A percentile compares a stretch with the other conserved stretches of the same genome.
These are phyloP conservation scores for Neomonachus schauinslandi DNA, from an alignment of 2,113 vertebrate species.

Conservation along the genomic window DNA sequence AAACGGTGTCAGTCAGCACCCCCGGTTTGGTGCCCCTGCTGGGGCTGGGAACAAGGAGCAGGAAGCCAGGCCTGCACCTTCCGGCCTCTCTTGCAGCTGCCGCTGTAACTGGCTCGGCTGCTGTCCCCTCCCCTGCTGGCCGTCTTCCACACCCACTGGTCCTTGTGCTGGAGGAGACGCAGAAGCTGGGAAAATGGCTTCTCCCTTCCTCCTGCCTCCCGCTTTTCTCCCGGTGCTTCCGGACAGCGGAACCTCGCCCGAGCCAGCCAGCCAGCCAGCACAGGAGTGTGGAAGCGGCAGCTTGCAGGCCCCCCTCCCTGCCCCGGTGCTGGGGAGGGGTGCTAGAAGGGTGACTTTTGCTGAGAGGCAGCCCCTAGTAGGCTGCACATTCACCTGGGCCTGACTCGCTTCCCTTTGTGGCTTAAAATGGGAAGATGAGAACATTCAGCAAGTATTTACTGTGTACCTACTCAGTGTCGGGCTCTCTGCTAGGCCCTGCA, in stretches of 20 bases:
- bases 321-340: background rate
- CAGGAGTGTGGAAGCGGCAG: background rate
- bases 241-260: background rate
- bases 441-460: background rate
- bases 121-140: background rate
- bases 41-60: background rate
- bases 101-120: background rate
- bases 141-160: background rate
- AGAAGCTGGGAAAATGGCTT: background rate
- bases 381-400: background rate
- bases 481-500: background rate
- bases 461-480: background rate
- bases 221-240: background rate
- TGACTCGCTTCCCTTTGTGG: background rate
- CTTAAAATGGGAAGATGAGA: background rate
- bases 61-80: background rate
- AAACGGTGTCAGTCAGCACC: background rate
- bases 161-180: background rate
- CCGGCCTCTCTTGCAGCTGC: background rate
- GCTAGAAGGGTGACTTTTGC: background rate
- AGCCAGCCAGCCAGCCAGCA: background rate
- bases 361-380: accelerated
- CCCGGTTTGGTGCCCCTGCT: background rate
- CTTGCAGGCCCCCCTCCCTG: background rate
- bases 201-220: background rate